Conservation (phyloP, 2,113 vertebrate species). For the Helogale parvula region DNA sequence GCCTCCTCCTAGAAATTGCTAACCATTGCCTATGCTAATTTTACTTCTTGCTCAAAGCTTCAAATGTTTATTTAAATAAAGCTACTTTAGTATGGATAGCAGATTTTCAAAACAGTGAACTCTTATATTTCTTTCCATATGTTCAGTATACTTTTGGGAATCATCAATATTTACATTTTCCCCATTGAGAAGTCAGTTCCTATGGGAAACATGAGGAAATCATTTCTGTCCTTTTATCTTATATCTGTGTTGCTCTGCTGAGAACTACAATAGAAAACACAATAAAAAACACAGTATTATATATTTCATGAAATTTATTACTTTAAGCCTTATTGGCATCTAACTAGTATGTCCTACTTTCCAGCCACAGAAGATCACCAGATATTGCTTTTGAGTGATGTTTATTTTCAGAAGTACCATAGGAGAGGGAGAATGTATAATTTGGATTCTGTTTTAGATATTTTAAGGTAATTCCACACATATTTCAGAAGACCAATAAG, state of each 20-base stretch:
- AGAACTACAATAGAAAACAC: not conserved
- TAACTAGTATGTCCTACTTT: not conserved
- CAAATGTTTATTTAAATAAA: slow-evolving; percentile 39
- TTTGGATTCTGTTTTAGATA: not conserved
- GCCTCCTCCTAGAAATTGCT: not conserved
- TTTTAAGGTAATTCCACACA: not conserved
- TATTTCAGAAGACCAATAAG: not conserved
- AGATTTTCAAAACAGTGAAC: slow-evolving; percentile 30
- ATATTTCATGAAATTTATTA: not conserved
- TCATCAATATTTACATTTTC: not conserved
- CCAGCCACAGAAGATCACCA: not conserved
- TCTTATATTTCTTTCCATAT: not conserved
- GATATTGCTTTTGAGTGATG: not conserved
- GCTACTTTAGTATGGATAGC: not conserved
- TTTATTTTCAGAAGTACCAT: not conserved
- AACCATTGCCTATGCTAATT: not conserved
- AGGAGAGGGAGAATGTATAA: not conserved
- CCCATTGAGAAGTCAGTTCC: not conserved
- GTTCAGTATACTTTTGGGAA: not conserved
- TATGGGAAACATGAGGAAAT: not conserved
- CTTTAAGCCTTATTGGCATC: not conserved
- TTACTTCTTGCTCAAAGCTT: slow-evolving; percentile 2
- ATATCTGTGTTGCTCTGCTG: not conserved
- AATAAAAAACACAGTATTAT: not conserved
- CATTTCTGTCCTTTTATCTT: not conserved